Percentiles rank a stretch among this genome's conserved stretches.
Evolutionary conservation across 2,888 invertebrate genomes (phyloP).

Genomic region (Chloroclystis v-ata): DNA sequence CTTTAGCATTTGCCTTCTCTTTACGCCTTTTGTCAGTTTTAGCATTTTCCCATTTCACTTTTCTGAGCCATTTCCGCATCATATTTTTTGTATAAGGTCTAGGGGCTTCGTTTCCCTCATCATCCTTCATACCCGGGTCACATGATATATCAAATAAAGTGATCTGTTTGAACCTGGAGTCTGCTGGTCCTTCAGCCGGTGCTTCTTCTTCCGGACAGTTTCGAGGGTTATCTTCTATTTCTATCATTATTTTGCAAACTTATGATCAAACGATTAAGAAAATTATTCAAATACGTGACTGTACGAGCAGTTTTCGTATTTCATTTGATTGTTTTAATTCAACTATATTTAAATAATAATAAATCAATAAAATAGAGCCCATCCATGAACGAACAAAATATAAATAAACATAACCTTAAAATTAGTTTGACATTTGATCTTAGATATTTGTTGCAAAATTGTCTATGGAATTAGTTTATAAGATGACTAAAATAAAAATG

Average conservation of each 20-base stretch:
- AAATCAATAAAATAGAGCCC: too few species aligned
- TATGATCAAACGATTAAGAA: too few species aligned
- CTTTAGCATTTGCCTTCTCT: conserved; percentile 84
- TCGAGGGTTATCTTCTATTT: conserved; percentile 21
- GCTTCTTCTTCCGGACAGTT: conserved; percentile 11
- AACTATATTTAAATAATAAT: too few species aligned
- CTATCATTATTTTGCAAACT: conserved; percentile 28
- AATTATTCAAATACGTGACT: too few species aligned
- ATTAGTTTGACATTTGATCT: too few species aligned
- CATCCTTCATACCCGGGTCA: conserved; percentile 70
- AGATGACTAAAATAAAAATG: too few species aligned
- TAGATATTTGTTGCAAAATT: too few species aligned
- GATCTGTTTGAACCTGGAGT: conserved; percentile 46
- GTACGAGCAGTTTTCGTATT: too few species aligned
- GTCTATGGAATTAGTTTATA: too few species aligned
- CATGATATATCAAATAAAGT: conserved; percentile 62
- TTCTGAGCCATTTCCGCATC: conserved; percentile 82
- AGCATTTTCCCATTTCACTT: conserved; percentile 84
- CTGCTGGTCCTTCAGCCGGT: conserved; percentile 15
- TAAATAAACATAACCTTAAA: too few species aligned
- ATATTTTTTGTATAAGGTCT: conserved; percentile 80
- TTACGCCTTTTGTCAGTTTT: conserved; percentile 84
- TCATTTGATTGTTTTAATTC: too few species aligned
- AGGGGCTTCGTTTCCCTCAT: conserved; percentile 63
- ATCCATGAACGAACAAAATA: too few species aligned